Evolutionary conservation across 2,113 vertebrate species (phyloP), one percentile per base, ranked within the genome.

Genomic region (Silurus glanis): DNA sequence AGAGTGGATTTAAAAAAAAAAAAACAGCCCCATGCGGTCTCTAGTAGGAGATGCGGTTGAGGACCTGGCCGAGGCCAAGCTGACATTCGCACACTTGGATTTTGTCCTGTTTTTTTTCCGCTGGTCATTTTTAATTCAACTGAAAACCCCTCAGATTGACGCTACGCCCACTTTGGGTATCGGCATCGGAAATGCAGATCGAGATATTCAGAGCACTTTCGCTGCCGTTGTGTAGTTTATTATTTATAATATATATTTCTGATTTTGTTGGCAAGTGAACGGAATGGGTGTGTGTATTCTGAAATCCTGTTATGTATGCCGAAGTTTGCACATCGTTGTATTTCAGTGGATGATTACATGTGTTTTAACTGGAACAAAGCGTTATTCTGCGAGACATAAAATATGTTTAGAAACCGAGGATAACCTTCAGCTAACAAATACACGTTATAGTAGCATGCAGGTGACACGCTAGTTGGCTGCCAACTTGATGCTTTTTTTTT

Each of bases 381-480:
- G 10, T 51, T 76, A 25, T 19, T 37, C 55, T 25, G 9, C 25
- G n/a, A 75, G 53, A 5, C 7, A n/a, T 37, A 12, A 37, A 59
- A 21, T 53, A 53, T 80, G 78, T 80, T 59, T 59, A 58, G 55
- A 45, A 80, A 28, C 25, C 2, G 25, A 59, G 28, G 4, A 21
- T 21, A 59, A 45, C 23, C 55, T 80, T 59, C 51, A 59, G 25
- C 19, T 80, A 61, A 61, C 28, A 10, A 61, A 47, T 80, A 12
- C 28, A 9, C 23, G 56, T 23, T 45, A 80, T 61, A 61, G 23
- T 80, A 61, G 28, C 56, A 80, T 61, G 17, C 25, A 61, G 17
- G 78, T 80, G 78, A 61, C 78, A 23, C 45, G n/a, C 14, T 10
- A 47, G 37, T 47, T 80, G n/a, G 74, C 78, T 80, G 78, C 37